Conservation (phyloP, 2,888 invertebrate species). For the Drosophila atripex region DNA sequence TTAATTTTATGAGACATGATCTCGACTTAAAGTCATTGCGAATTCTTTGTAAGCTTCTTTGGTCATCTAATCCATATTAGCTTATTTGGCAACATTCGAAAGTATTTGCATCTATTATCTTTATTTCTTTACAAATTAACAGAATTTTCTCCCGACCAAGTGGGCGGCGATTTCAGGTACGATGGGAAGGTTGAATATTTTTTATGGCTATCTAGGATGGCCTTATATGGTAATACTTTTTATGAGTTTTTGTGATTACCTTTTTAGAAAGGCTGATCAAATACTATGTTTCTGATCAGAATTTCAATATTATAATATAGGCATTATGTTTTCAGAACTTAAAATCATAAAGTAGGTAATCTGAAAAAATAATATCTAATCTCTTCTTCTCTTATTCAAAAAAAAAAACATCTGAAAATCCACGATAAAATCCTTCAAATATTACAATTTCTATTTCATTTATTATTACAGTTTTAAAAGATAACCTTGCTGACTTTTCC, state of each 20-base stretch:
- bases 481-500: not conserved
- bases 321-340: no score
- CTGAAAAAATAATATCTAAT: not conserved
- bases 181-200: not conserved
- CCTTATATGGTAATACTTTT: no score
- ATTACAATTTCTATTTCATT: not conserved
- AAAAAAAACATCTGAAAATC: no score
- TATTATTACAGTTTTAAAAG: not conserved
- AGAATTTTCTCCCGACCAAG: constrained; percentile 34
- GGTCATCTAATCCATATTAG: constrained; percentile 1
- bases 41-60: constrained; percentile 6
- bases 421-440: not conserved
- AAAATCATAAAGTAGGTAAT: no score
- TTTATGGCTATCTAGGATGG: no score
- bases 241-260: no score
- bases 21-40: not conserved
- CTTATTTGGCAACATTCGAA: constrained; percentile 31
- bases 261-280: no score
- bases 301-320: no score
- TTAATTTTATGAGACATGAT: not conserved
- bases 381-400: not conserved
- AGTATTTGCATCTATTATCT: constrained; percentile 37
- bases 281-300: no score
- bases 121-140: constrained; percentile 29
- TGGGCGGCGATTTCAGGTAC: constrained; percentile 18